Percentiles rank a stretch among this genome's conserved stretches.
Conservation (phyloP, 2,888 invertebrate genomes). For the Hofmannophila pseudospretella region DNA sequence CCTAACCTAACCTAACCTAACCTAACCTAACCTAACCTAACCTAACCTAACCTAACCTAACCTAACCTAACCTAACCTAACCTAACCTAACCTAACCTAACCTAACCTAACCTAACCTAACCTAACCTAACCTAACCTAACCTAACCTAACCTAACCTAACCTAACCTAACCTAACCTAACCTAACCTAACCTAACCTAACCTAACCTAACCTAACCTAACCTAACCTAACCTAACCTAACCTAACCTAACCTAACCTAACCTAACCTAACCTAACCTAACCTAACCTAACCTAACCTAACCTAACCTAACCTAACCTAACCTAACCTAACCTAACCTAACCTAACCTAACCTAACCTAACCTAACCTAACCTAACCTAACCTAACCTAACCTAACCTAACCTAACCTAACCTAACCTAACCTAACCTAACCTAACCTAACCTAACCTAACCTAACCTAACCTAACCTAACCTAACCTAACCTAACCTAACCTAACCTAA, state of each 20-base stretch:
- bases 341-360: conserved; percentile 13
- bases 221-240: conserved; percentile 21
- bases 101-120: conserved; percentile 9
- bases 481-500: conserved; percentile 14
- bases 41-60: conserved; percentile 18
- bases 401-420: conserved; percentile 11
- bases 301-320: conserved; percentile 13
- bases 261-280: conserved; percentile 16
- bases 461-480: conserved; percentile 14
- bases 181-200: conserved; percentile 16
- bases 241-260: conserved; percentile 18
- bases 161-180: conserved; percentile 14
- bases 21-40: conserved; percentile 17
- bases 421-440: conserved; percentile 12
- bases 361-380: conserved; percentile 12
- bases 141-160: conserved; percentile 15
- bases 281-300: conserved; percentile 12
- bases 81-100: conserved; percentile 14
- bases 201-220: conserved; percentile 16
- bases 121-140: conserved; percentile 14
- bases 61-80: conserved; percentile 18
- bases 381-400: conserved; percentile 13
- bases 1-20: conserved; percentile 10
- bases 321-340: conserved; percentile 13
- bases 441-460: conserved; percentile 11